Evolutionary conservation across 2,888 invertebrate species (phyloP).

Genomic region (Chirona hameri): DNA sequence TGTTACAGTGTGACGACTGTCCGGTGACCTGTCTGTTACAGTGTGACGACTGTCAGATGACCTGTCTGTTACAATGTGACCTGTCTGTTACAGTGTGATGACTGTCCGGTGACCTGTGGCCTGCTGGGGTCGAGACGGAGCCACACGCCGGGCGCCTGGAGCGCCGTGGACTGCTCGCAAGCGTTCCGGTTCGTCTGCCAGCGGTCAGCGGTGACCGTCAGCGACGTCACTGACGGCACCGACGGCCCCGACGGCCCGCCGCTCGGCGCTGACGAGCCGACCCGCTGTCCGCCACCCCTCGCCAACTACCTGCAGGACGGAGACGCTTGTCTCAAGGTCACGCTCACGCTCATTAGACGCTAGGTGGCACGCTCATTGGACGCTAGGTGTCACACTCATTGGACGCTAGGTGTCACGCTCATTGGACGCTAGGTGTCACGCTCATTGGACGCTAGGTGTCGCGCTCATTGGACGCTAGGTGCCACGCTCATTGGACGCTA

Average conservation of each 20-base stretch:
- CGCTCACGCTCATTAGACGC: too few relatives aligned
- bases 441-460: too few relatives aligned
- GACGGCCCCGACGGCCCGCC: neutral
- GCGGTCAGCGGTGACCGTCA: neutral
- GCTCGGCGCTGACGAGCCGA: neutral
- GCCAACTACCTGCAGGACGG: neutral
- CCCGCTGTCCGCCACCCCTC: neutral
- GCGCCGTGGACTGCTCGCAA: slow-evolving; percentile 1
- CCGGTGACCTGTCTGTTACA: neutral
- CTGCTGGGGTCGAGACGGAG: neutral
- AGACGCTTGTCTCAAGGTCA: neutral
- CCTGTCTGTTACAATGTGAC: neutral
- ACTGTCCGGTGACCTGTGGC: neutral
- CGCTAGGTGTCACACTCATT: too few relatives aligned
- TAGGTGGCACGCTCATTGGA: too few relatives aligned
- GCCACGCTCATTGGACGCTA: too few relatives aligned
- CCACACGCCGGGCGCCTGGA: neutral
- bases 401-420: too few relatives aligned
- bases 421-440: too few relatives aligned
- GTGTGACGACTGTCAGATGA: neutral
- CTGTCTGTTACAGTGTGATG: neutral
- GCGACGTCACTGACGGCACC: neutral
- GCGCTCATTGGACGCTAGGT: too few relatives aligned
- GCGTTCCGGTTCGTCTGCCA: neutral
- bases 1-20: neutral